Evolutionary conservation across 2,888 invertebrate genomes (phyloP).

Genomic region (Pyralis farinalis): DNA sequence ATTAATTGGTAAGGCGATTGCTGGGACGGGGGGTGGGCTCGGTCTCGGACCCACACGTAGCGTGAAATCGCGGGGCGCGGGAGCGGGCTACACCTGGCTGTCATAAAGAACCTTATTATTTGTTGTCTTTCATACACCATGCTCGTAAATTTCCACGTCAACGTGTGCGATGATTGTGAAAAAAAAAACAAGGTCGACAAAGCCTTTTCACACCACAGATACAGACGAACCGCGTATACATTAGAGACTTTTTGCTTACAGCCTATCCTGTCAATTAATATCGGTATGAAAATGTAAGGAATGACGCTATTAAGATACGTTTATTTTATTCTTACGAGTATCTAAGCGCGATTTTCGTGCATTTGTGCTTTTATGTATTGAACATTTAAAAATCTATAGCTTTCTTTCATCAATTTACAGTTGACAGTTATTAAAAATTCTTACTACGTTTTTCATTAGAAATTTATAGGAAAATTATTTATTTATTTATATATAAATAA

Average conservation of each 20-base stretch:
- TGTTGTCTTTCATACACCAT: constrained; percentile 77
- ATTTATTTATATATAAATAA: no score
- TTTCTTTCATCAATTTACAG: no score
- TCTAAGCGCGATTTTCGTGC: no score
- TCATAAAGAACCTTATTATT: constrained; percentile 66
- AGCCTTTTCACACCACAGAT: constrained; percentile 68
- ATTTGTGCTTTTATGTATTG: no score
- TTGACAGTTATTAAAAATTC: no score
- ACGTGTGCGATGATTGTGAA: constrained; percentile 77
- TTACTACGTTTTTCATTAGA: no score
- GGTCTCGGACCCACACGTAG: constrained; percentile 68
- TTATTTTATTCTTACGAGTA: no score
- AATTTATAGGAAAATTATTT: no score
- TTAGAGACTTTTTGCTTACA: background rate
- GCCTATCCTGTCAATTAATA: background rate
- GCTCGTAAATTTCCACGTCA: constrained; percentile 79
- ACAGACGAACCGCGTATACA: constrained; percentile 22
- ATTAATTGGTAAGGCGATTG: constrained; percentile 61
- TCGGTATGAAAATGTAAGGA: background rate
- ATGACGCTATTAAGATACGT: background rate
- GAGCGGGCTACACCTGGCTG: constrained; percentile 68
- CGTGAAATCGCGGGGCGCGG: constrained; percentile 75
- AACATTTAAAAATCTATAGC: no score
- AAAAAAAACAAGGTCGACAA: constrained; percentile 67
- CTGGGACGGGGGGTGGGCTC: constrained; percentile 28